Evolutionary conservation across 1,140 invertebrate species (phyloP), one percentile per base, ranked within the genome.

Genomic region (Trichoplusia ni): DNA sequence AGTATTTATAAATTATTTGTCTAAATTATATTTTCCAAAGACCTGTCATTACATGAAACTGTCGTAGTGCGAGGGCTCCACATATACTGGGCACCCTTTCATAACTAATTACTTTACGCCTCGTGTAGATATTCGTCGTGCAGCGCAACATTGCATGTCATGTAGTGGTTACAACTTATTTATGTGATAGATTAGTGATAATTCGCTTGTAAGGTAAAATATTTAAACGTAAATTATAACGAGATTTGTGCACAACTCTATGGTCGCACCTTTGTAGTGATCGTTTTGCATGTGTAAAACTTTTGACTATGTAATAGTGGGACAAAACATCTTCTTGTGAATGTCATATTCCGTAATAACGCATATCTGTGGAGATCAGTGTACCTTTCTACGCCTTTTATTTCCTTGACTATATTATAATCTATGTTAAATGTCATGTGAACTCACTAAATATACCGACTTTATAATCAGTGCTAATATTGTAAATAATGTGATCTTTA

Each of bases 151-250:
- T 58, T 58, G 38, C 54, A 44, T 31, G 38, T 7, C 9, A 35
- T 23, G 29, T 58, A 58, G 54, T 9, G 19, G n/a, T 44, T 31
- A 44, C 37, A 31, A 31, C 18, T 53, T 71, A 71, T 72, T 58
- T 70, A 77, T 79, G 71, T 82, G 75, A 78, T 79, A 77, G 62
- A 60, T 35, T 81, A 79, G 69, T 74, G 56, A 74, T 71, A 71
- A 51, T 58, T 47, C 16, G 31, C 58, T 65, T 51, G 53, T 70
- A 64, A 67, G 58, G 33, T 40, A 64, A 27, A 23, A 38, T 38
- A 38, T 40, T 33, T 38, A 13, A 47, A 38, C 19, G 49, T 51
- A 51, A 13, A 38, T 13, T 11, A 23, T 46, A 31, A 31, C 29
- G 25, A 49, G 46, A 49, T 49, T 51, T 33, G 31, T 35, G 47